phyloP scores from a whole-genome alignment of 92 coral and sea anemone genomes.

The Porites lobata region DNA sequence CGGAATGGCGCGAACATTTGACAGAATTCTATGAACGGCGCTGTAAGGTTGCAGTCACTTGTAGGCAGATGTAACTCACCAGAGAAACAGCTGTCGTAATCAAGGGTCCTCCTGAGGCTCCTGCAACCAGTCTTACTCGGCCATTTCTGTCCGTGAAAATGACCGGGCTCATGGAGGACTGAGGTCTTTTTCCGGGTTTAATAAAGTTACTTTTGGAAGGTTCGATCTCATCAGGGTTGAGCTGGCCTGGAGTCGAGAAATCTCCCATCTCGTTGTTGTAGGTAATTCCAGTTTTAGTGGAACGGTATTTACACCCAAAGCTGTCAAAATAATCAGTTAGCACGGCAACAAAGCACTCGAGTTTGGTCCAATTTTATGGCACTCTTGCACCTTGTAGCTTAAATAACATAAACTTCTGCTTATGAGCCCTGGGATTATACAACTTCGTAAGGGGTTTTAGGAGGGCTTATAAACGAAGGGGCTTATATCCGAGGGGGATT shows the following conservation, averaged over 20 bases:
- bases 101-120: constrained; percentile 96
- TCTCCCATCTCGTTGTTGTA: constrained; percentile 98
- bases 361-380: too few relatives aligned
- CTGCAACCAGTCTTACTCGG: constrained; percentile 84
- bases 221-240: constrained; percentile 74
- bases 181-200: constrained; percentile 91
- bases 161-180: constrained; percentile 94
- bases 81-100: constrained; percentile 94
- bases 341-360: background rate
- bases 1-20: too few relatives aligned
- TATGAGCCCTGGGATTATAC: too few relatives aligned
- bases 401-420: too few relatives aligned
- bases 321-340: constrained; percentile 34
- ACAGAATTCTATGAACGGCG: too few relatives aligned
- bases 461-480: too few relatives aligned
- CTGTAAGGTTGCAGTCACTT: too few relatives aligned
- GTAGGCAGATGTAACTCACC: constrained; percentile 57
- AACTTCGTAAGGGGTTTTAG: too few relatives aligned
- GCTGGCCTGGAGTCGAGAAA: constrained; percentile 92
- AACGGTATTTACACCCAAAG: constrained; percentile 94
- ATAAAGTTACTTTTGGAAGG: constrained; percentile 95
- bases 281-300: constrained; percentile 88
- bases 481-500: too few relatives aligned
- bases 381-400: too few relatives aligned
- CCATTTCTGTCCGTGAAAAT: constrained; percentile 79